These are phyloP conservation scores for Leptonema lineaticorne DNA, from an alignment of 1,140 invertebrate species.

Conservation along the genomic window DNA sequence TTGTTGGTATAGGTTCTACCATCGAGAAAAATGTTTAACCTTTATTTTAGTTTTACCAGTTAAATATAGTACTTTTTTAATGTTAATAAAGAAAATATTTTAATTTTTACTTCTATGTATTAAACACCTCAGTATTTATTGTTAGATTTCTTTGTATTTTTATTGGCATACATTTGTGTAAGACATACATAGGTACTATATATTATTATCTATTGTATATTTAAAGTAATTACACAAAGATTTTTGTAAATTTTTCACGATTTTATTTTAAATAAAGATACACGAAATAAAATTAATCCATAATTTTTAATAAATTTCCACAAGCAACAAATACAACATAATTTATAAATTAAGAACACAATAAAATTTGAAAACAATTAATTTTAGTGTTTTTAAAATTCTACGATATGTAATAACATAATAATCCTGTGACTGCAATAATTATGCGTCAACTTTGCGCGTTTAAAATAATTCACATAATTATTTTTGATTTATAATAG, in stretches of 20 bases:
- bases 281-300: no score
- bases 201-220: background rate
- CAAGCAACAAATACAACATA: no score
- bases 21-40: slow-evolving; percentile 23
- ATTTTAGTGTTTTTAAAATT: no score
- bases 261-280: slow-evolving; percentile 22
- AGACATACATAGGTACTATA: background rate
- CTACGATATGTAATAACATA: no score
- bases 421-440: no score
- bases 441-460: no score
- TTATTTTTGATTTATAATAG: no score
- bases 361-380: no score
- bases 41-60: slow-evolving; percentile 3
- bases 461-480: no score
- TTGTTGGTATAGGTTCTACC: slow-evolving; percentile 13
- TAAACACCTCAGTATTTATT: background rate
- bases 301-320: no score
- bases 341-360: no score
- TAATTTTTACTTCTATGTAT: background rate
- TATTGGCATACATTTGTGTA: no score
- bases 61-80: background rate
- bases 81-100: background rate
- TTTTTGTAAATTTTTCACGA: slow-evolving; percentile 26
- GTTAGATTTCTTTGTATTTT: background rate
- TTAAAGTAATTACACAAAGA: background rate